Conservation (phyloP, 2,797 vertebrate genomes). For the Sebastes cheni region DNA sequence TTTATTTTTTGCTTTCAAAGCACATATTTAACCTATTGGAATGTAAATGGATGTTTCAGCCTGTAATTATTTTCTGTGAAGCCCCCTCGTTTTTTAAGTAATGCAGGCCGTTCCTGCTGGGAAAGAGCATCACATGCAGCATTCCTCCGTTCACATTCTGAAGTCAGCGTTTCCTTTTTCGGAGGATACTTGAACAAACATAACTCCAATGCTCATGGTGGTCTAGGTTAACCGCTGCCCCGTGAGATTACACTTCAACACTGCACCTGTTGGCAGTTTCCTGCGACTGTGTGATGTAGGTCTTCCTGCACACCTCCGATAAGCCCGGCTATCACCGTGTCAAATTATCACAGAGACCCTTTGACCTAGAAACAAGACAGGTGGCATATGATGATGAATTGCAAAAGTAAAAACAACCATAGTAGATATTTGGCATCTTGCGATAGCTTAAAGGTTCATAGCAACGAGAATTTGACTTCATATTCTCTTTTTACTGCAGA, state of each 20-base stretch:
- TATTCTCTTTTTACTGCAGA: background rate
- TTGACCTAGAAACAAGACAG: slow-evolving; percentile 14
- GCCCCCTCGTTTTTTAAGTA: slow-evolving; percentile 33
- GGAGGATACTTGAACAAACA: background rate
- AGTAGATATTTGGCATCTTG: background rate
- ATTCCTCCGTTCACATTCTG: slow-evolving; percentile 12
- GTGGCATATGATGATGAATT: background rate
- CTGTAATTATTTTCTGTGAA: slow-evolving; percentile 66
- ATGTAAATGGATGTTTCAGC: slow-evolving; percentile 64
- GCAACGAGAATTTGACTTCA: background rate
- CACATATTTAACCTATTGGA: slow-evolving; percentile 66
- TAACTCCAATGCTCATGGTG: background rate
- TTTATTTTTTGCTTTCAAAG: slow-evolving; percentile 56
- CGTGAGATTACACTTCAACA: background rate
- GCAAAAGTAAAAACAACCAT: background rate
- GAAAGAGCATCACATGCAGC: background rate
- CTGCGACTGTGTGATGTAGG: background rate
- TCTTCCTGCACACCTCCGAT: slow-evolving; percentile 17
- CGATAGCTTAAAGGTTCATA: background rate
- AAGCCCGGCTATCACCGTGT: slow-evolving; percentile 19
- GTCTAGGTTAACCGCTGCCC: background rate
- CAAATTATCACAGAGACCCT: slow-evolving; percentile 12
- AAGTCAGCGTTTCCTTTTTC: slow-evolving; percentile 6
- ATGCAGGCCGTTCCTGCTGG: slow-evolving; percentile 17
- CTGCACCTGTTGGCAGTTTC: background rate